Conservation (phyloP, 2,888 invertebrate species). For the Tolmerus cingulatus region DNA sequence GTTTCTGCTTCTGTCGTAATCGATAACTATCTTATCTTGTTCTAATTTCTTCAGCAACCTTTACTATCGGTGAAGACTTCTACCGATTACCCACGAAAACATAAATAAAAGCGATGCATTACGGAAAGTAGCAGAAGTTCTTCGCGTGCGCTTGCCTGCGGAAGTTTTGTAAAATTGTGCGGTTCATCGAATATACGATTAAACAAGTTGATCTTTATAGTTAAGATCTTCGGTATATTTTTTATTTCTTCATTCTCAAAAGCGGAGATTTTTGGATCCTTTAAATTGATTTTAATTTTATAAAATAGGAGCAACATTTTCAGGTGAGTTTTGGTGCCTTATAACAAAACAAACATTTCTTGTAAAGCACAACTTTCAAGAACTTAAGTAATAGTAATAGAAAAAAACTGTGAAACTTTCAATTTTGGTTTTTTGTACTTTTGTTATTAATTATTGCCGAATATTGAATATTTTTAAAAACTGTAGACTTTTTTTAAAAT, state of each 20-base stretch:
- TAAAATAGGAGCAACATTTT: slow-evolving; percentile 44
- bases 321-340: slow-evolving; percentile 34
- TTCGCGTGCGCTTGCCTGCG: neutral
- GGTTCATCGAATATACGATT: neutral
- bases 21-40: neutral
- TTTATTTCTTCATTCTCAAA: neutral
- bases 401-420: too few relatives aligned
- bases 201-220: neutral
- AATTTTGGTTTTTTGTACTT: too few relatives aligned
- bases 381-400: too few relatives aligned
- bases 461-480: too few relatives aligned
- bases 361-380: too few relatives aligned
- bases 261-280: neutral
- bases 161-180: neutral
- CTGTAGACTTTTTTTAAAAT: too few relatives aligned
- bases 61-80: slow-evolving; percentile 19
- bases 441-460: too few relatives aligned
- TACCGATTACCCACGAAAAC: neutral
- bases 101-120: slow-evolving; percentile 28
- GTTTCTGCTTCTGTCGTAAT: neutral
- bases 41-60: slow-evolving; percentile 19
- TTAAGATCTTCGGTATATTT: neutral
- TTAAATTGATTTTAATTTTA: neutral
- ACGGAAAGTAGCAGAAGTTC: neutral
- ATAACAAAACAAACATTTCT: too few relatives aligned